Conservation (phyloP, 2,888 invertebrate genomes). For the Trissonchulus sp. region DNA sequence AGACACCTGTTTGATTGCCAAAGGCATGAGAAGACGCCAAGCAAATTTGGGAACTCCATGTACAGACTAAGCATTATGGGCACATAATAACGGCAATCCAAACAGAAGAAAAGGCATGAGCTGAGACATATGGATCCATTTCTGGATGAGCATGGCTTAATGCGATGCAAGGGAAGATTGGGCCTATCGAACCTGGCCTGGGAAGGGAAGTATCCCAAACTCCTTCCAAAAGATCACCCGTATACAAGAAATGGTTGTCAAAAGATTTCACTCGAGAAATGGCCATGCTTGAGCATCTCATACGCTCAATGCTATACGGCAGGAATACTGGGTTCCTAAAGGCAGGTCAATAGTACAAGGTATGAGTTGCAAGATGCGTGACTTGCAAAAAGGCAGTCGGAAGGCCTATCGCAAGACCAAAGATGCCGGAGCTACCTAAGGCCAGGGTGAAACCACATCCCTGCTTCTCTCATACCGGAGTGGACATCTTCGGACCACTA, state of each 20-base stretch:
- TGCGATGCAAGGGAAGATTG: constrained; percentile 28
- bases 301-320: constrained; percentile 8
- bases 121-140: constrained; percentile 15
- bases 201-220: constrained; percentile 25
- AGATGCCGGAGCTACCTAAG: constrained; percentile 26
- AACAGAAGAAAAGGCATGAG: neutral
- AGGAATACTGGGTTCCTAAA: constrained; percentile 28
- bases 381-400: neutral
- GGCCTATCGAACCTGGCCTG: constrained; percentile 7
- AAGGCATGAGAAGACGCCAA: too few relatives aligned
- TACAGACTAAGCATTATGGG: too few relatives aligned
- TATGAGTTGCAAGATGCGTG: constrained; percentile 19
- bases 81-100: too few relatives aligned
- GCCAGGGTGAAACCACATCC: constrained; percentile 19
- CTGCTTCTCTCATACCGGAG: constrained; percentile 40
- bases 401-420: constrained; percentile 22
- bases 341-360: constrained; percentile 18
- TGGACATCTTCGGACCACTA: constrained; percentile 53
- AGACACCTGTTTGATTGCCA: too few relatives aligned
- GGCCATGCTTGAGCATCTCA: constrained; percentile 24
- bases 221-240: constrained; percentile 17
- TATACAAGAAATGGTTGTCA: neutral
- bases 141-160: constrained; percentile 26
- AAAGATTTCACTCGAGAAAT: constrained; percentile 16
- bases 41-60: too few relatives aligned